Percentiles rank a stretch among this genome's conserved stretches.
phyloP scores from a whole-genome alignment of 2,888 invertebrate species.

The Flabesymbios commensalis region DNA sequence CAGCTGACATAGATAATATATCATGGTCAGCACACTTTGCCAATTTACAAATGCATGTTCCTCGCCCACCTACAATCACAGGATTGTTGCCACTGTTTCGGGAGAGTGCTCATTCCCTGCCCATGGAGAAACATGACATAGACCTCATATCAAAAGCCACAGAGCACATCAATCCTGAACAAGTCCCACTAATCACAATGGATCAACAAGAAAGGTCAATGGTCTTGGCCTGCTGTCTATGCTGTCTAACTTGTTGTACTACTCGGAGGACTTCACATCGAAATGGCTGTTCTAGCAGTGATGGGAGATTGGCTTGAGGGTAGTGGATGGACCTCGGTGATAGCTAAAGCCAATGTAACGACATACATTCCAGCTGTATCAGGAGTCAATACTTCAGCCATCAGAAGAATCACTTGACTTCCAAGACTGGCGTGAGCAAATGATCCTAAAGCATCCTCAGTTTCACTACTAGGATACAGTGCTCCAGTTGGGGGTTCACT shows the following conservation, averaged over 20 bases:
- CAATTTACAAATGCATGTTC: not conserved
- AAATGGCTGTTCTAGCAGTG: slow-evolving; percentile 39
- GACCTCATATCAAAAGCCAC: slow-evolving; percentile 15
- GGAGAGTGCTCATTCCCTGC: slow-evolving; percentile 33
- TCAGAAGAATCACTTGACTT: not conserved
- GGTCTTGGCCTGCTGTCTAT: slow-evolving; percentile 37
- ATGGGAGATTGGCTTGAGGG: slow-evolving; percentile 35
- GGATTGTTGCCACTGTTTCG: slow-evolving; percentile 38
- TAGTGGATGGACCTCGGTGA: slow-evolving; percentile 40
- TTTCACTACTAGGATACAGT: not conserved
- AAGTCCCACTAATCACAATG: slow-evolving; percentile 34
- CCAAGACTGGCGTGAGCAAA: not conserved
- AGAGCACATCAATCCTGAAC: slow-evolving; percentile 33
- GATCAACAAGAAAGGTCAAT: slow-evolving; percentile 43
- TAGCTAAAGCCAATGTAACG: slow-evolving; percentile 37
- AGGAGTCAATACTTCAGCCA: not conserved
- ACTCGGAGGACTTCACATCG: slow-evolving; percentile 45
- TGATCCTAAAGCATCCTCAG: not conserved
- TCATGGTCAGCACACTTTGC: slow-evolving; percentile 4
- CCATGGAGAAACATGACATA: slow-evolving; percentile 39
- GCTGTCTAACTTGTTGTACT: slow-evolving; percentile 37
- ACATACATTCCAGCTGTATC: not conserved
- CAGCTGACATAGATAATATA: not conserved
- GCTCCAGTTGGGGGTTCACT: slow-evolving; percentile 3
- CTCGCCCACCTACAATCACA: not conserved